phyloP scores from a whole-genome alignment of 1,140 invertebrate genomes.

The Homarus americanus region DNA sequence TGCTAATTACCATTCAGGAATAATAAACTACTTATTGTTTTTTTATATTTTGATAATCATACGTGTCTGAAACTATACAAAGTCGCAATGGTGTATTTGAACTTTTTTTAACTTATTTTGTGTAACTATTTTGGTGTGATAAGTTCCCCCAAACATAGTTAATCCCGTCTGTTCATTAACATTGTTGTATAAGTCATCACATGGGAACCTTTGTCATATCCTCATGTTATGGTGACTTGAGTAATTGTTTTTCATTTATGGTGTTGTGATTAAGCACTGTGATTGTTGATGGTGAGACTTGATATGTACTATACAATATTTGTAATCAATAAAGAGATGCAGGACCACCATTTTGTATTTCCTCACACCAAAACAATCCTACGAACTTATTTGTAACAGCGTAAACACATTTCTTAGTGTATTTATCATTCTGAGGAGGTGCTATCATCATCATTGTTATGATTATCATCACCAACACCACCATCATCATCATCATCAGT shows the following conservation, averaged over 20 bases:
- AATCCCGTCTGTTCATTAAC: no score
- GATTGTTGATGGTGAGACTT: conserved; percentile 6
- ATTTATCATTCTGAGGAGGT: no score
- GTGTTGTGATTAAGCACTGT: conserved; percentile 25
- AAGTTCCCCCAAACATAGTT: neutral
- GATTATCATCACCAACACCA: no score
- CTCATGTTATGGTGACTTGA: neutral
- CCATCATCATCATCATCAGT: no score
- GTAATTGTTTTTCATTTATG: neutral
- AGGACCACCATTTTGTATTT: neutral
- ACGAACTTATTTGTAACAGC: no score
- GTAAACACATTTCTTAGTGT: no score
- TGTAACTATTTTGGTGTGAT: neutral
- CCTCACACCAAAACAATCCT: neutral
- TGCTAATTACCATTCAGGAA: no score
- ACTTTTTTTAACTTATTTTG: neutral
- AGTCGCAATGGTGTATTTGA: neutral
- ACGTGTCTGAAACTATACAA: neutral
- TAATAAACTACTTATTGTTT: no score
- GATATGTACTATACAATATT: conserved; percentile 11
- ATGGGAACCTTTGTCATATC: neutral
- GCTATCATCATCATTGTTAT: no score
- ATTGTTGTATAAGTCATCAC: no score
- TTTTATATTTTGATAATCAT: neutral
- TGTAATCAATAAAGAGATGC: conserved; percentile 4